Evolutionary conservation across 2,797 vertebrate species (phyloP).

Genomic region (Chromis chromis): DNA sequence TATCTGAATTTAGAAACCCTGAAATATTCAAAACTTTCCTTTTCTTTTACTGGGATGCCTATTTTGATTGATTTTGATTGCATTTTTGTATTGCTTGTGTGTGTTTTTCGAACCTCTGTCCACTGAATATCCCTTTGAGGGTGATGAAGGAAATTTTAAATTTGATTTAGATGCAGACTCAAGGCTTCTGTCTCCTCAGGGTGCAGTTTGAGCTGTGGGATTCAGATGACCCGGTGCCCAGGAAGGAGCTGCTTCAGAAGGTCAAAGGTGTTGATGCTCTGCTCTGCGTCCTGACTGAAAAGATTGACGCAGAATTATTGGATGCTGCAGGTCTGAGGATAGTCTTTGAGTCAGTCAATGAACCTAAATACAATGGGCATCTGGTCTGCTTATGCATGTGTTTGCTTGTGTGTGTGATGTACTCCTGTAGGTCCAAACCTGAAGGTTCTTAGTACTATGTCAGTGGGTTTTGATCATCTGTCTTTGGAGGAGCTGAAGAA

Average conservation of each 20-base stretch:
- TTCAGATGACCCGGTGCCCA: constrained; percentile 83
- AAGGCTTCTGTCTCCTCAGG: constrained; percentile 61
- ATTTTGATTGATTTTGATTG: neutral
- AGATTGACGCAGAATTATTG: constrained; percentile 83
- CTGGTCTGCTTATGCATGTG: neutral
- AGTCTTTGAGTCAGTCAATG: neutral
- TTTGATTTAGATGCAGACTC: neutral
- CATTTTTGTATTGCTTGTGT: neutral
- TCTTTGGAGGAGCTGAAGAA: constrained; percentile 81
- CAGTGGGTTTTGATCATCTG: constrained; percentile 82
- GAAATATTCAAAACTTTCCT: neutral
- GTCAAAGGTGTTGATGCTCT: constrained; percentile 82
- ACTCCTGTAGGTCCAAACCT: constrained; percentile 78
- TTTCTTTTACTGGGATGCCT: neutral
- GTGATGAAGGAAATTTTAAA: neutral
- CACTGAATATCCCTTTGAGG: neutral
- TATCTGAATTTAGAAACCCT: neutral
- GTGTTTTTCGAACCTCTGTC: neutral
- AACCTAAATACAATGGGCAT: constrained; percentile 2
- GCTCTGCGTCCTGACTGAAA: constrained; percentile 85
- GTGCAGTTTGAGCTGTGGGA: constrained; percentile 85
- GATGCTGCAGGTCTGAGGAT: constrained; percentile 82
- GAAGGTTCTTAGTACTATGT: constrained; percentile 85
- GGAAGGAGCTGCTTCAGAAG: constrained; percentile 81
- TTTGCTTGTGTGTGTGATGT: neutral